Conservation (phyloP, 2,797 vertebrate genomes). For the Epinephelus coioides region DNA sequence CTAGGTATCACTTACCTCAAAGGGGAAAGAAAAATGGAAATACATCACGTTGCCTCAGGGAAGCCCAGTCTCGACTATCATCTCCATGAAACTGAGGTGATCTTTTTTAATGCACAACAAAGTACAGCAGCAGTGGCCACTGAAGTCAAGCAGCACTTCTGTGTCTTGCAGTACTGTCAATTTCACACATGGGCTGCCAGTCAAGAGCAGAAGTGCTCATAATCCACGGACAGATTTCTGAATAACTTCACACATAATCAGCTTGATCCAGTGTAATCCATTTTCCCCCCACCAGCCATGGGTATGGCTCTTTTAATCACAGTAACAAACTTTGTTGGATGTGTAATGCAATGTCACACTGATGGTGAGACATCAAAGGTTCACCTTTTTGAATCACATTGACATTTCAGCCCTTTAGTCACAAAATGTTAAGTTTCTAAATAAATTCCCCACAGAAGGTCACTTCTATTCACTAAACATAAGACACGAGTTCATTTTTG, state of each 20-base stretch:
- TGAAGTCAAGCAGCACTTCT: constrained; percentile 6
- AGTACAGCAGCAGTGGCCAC: neutral
- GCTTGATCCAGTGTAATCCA: constrained; percentile 52
- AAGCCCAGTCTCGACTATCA: neutral
- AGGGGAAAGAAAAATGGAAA: neutral
- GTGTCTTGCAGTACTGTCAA: constrained; percentile 14
- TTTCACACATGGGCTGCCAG: constrained; percentile 57
- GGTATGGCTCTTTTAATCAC: constrained; percentile 29
- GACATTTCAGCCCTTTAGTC: constrained; percentile 55
- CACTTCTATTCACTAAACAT: constrained; percentile 4
- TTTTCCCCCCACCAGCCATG: constrained; percentile 5
- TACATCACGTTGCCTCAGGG: neutral
- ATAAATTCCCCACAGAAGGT: constrained; percentile 17
- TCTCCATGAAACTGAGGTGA: neutral
- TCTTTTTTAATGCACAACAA: constrained; percentile 16
- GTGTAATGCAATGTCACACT: constrained; percentile 50
- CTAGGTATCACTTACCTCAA: neutral
- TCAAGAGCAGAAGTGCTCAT: constrained; percentile 43
- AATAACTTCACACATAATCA: constrained; percentile 69
- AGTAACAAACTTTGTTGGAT: constrained; percentile 54
- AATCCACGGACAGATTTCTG: constrained; percentile 58
- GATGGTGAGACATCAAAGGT: constrained; percentile 22
- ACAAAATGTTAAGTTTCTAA: constrained; percentile 31
- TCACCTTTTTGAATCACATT: constrained; percentile 11
- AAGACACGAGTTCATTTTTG: neutral